These are phyloP conservation scores for Lophochroa leadbeateri DNA, from an alignment of 2,113 vertebrate species.

Conservation along the genomic window DNA sequence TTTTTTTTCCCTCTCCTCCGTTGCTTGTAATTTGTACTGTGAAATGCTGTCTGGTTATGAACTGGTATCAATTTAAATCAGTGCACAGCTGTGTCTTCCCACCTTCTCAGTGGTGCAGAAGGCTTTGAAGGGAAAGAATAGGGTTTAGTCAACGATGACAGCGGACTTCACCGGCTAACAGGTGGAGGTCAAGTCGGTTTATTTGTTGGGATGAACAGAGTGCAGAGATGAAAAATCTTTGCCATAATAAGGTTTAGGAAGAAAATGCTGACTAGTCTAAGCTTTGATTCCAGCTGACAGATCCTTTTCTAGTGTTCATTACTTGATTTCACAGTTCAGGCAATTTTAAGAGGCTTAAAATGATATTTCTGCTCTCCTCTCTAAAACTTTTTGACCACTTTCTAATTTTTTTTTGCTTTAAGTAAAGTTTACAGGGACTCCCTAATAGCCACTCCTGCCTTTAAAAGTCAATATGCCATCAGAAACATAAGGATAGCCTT, in stretches of 20 bases:
- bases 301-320: conserved; percentile 89
- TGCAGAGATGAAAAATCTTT: conserved; percentile 77
- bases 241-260: conserved; percentile 82
- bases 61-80: conserved; percentile 35
- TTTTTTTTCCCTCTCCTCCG: fast-evolving
- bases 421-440: conserved; percentile 51
- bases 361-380: conserved; percentile 72
- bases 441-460: not conserved
- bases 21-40: conserved; percentile 46
- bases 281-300: conserved; percentile 89
- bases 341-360: conserved; percentile 79
- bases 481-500: not conserved
- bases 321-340: conserved; percentile 85
- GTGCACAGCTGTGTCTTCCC: conserved; percentile 48
- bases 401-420: conserved; percentile 67
- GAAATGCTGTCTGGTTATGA: conserved; percentile 54
- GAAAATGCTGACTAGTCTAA: conserved; percentile 86
- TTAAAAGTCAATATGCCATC: conserved; percentile 26
- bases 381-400: conserved; percentile 71
- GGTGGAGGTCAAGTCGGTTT: conserved; percentile 80
- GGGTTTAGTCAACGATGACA: conserved; percentile 66
- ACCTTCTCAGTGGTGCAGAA: conserved; percentile 44
- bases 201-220: conserved; percentile 77
- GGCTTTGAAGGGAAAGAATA: conserved; percentile 69
- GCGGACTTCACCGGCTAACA: conserved; percentile 67